A percentile compares a stretch with the other conserved stretches of the same genome.
phyloP scores from a whole-genome alignment of 2,113 vertebrate species.

The Camarhynchus parvulus region DNA sequence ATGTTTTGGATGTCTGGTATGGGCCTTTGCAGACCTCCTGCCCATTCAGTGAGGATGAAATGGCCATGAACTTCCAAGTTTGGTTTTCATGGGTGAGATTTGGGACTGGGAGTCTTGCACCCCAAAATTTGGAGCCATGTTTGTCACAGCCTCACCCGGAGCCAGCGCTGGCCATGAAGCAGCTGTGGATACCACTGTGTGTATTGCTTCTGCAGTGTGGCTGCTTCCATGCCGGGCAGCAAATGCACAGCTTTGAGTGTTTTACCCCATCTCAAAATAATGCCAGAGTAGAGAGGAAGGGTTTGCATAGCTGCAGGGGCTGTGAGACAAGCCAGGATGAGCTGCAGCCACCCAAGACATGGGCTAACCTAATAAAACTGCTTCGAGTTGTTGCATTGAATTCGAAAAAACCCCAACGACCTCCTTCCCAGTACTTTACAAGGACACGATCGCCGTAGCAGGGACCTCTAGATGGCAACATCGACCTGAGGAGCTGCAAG shows the following conservation, averaged over 20 bases:
- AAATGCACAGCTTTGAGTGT: neutral
- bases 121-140: rapidly evolving
- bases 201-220: neutral
- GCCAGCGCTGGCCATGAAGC: rapidly evolving
- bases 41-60: neutral
- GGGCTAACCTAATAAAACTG: neutral
- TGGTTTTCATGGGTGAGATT: neutral
- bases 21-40: neutral
- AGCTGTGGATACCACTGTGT: neutral
- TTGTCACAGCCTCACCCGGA: neutral
- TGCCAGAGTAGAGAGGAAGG: neutral
- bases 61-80: neutral
- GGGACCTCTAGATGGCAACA: conserved; percentile 69
- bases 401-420: neutral
- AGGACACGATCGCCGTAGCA: neutral
- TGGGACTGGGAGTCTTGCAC: neutral
- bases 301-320: neutral
- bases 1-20: neutral
- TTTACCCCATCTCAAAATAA: neutral
- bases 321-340: rapidly evolving
- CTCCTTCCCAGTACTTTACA: neutral
- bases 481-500: conserved; percentile 1
- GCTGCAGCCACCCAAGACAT: neutral
- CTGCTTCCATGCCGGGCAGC: neutral
- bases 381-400: neutral